phyloP scores from a whole-genome alignment of 37 sponge, comb jelly and placozoan species.

The Theonella swinhoei region DNA sequence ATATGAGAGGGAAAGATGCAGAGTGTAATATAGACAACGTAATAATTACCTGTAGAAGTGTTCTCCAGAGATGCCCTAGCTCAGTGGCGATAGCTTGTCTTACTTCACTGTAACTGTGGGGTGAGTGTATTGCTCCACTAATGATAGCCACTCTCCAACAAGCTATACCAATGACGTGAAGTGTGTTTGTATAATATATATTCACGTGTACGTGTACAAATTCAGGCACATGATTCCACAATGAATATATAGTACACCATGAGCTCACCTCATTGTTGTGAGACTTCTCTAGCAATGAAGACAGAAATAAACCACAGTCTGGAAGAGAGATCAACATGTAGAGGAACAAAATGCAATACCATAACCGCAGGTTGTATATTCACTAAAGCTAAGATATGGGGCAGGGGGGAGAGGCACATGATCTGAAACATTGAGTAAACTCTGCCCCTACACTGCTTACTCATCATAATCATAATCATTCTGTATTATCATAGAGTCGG shows the following conservation, averaged over 20 bases:
- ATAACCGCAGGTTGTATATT: too few relatives aligned
- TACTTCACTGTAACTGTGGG: constrained; percentile 24
- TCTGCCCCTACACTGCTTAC: too few relatives aligned
- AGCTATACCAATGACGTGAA: too few relatives aligned
- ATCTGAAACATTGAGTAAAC: too few relatives aligned
- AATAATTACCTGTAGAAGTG: neutral
- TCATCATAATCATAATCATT: too few relatives aligned
- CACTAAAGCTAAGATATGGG: too few relatives aligned
- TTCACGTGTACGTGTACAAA: too few relatives aligned
- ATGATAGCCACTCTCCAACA: neutral
- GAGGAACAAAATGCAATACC: too few relatives aligned
- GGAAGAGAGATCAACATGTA: neutral
- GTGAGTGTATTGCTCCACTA: neutral
- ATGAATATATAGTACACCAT: too few relatives aligned
- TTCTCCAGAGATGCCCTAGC: constrained; percentile 1
- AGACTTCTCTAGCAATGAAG: neutral
- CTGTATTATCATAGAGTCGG: too few relatives aligned
- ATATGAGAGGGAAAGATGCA: neutral
- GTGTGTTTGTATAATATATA: neutral
- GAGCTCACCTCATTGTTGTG: neutral
- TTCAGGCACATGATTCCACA: neutral
- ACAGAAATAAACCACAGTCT: neutral
- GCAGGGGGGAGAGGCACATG: too few relatives aligned
- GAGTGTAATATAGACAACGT: too few relatives aligned
- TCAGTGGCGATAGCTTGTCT: constrained; percentile 16